Base-by-base conservation (phyloP, 1,140 invertebrate genomes). In the Drosophila arizonae region DNA sequence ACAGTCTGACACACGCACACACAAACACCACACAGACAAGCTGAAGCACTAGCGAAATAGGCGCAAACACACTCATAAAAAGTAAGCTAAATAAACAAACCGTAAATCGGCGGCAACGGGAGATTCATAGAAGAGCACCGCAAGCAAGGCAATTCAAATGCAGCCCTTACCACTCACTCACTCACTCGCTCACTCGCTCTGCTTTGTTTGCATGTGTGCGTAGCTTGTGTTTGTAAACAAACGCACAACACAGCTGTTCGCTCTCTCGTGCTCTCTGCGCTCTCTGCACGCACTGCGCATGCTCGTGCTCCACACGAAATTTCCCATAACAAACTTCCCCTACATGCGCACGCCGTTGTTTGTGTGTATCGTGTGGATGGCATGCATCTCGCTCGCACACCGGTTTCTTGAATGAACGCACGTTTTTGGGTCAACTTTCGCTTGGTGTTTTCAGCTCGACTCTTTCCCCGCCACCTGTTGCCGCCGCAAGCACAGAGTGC, bases 321-420 rank as follows among this genome's bases (percentile, higher is more conserved):
- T 91, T 84, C 90, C 90, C 82, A 60, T 9, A 91, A 79, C 86
- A 91, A 91, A 90, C 69, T 91, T 64, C 90, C 86, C 90, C 90
- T 90, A 30, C 66, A 33, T 55, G n/a, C 46, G 55, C 45, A 55
- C 67, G 54, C 26, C 8, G 13, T 24, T 71, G 39, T 5, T 55
- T 45, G n/a, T 65, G 48, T 65, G 58, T 55, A 68, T 9, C 6
- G 48, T 62, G 79, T 87, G 82, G 81, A 81, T 33, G n/a, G 73
- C 55, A 70, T 65, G 33, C 13, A 33, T 62, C 72, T 57, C 70
- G 63, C 76, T 77, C 71, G 30, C 72, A 71, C 73, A 76, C 55
- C 75, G 43, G 63, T 63, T 85, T 68, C 46, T 88, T 88, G 73
- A 77, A 87, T 86, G 81, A 72, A 70, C 55, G 71, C 75, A 82